Conservation (phyloP, 2,797 vertebrate genomes). For the Centropyge bicolor region DNA sequence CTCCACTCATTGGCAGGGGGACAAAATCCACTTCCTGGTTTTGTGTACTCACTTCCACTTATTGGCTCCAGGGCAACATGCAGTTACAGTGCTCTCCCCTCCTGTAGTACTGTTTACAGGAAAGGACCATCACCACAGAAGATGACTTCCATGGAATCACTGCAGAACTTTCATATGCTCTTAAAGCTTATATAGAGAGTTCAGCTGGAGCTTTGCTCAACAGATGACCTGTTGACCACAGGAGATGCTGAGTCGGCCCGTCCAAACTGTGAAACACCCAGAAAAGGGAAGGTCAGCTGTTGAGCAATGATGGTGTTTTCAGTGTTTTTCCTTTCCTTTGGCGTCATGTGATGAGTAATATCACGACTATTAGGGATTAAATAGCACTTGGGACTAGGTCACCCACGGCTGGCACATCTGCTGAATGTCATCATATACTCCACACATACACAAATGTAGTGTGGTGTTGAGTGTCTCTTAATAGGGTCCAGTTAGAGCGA, state of each 20-base stretch:
- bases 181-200: neutral
- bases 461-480: slow-evolving; percentile 33
- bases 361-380: slow-evolving; percentile 31
- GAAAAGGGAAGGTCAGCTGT: slow-evolving; percentile 17
- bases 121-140: neutral
- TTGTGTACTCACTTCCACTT: slow-evolving; percentile 20
- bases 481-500: slow-evolving; percentile 22
- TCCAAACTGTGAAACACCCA: neutral
- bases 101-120: neutral
- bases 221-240: slow-evolving; percentile 1
- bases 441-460: slow-evolving; percentile 7
- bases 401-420: slow-evolving; percentile 54
- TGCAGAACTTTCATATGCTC: neutral
- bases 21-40: slow-evolving; percentile 32
- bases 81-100: neutral
- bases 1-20: slow-evolving; percentile 23
- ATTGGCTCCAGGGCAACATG: slow-evolving; percentile 8
- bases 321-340: slow-evolving; percentile 29
- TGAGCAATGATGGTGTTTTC: slow-evolving; percentile 23
- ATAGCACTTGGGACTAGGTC: slow-evolving; percentile 35
- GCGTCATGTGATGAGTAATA: slow-evolving; percentile 43
- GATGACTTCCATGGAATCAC: neutral
- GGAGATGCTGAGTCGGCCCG: slow-evolving; percentile 8
- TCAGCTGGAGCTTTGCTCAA: slow-evolving; percentile 4
- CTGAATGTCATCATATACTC: slow-evolving; percentile 56